phyloP scores from a whole-genome alignment of 2,888 invertebrate species.

The Netelia inedita region DNA sequence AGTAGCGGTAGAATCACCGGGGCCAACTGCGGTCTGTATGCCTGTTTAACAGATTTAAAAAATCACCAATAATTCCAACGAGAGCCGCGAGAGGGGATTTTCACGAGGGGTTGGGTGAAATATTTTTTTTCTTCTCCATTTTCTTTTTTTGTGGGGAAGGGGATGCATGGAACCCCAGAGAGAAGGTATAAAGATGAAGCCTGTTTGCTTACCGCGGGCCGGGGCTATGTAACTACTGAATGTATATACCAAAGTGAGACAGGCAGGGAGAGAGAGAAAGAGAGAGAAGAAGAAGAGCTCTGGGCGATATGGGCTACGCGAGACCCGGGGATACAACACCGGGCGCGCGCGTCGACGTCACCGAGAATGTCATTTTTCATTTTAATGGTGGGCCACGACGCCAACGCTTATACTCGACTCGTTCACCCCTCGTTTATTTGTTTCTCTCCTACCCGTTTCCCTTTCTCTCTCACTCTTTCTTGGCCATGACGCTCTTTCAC shows the following conservation, averaged over 20 bases:
- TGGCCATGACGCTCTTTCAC: constrained; percentile 51
- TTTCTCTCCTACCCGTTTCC: constrained; percentile 73
- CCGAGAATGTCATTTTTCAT: constrained; percentile 85
- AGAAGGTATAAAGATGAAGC: constrained; percentile 53
- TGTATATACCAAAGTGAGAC: constrained; percentile 60
- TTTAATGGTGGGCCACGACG: constrained; percentile 83
- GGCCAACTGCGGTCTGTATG: constrained; percentile 73
- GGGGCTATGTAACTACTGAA: constrained; percentile 78
- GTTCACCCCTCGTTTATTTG: constrained; percentile 77
- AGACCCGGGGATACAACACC: constrained; percentile 51
- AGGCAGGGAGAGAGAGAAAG: constrained; percentile 12
- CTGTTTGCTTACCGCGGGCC: constrained; percentile 77
- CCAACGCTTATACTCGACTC: constrained; percentile 70
- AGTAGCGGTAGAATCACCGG: constrained; percentile 56
- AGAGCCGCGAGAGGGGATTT: constrained; percentile 46
- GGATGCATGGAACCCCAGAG: constrained; percentile 29
- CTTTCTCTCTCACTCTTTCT: constrained; percentile 58
- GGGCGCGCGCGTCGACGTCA: constrained; percentile 77
- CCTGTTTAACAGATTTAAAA: constrained; percentile 77
- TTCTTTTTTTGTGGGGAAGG: constrained; percentile 30
- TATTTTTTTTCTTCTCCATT: constrained; percentile 2
- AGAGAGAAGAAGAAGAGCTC: background rate
- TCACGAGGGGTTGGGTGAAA: constrained; percentile 31
- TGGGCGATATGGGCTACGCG: constrained; percentile 41
- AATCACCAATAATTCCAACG: constrained; percentile 74